Conservation (phyloP, 2,113 vertebrate genomes). For the Rhinogobius similis region DNA sequence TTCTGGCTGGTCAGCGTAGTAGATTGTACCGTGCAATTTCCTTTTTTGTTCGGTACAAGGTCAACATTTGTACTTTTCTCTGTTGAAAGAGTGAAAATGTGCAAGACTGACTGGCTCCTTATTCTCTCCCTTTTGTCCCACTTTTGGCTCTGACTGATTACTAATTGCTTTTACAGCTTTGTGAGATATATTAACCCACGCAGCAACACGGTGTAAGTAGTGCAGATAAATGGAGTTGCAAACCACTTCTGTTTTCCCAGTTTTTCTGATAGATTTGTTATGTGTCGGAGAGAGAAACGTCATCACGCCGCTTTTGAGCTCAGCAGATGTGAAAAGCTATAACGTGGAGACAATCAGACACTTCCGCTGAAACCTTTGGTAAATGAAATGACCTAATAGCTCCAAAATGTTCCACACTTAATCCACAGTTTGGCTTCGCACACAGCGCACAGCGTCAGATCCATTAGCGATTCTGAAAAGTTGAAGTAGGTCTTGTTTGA, state of each 20-base stretch:
- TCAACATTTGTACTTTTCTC: background rate
- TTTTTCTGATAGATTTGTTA: slow-evolving; percentile 48
- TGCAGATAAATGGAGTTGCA: slow-evolving; percentile 35
- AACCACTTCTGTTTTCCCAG: slow-evolving; percentile 25
- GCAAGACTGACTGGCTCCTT: slow-evolving; percentile 25
- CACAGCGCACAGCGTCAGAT: slow-evolving; percentile 16
- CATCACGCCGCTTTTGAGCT: slow-evolving; percentile 52
- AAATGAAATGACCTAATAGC: slow-evolving; percentile 1
- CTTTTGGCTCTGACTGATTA: slow-evolving; percentile 34
- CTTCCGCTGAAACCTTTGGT: background rate
- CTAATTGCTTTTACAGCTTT: slow-evolving; percentile 17
- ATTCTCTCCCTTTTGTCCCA: slow-evolving; percentile 7
- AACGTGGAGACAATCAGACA: slow-evolving; percentile 7
- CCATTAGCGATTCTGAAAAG: slow-evolving; percentile 39
- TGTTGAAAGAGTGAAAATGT: background rate
- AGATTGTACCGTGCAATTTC: background rate
- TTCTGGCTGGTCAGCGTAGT: background rate
- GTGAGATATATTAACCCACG: slow-evolving; percentile 18
- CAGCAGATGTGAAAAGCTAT: slow-evolving; percentile 13
- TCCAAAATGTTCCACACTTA: slow-evolving; percentile 8
- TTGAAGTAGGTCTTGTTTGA: slow-evolving; percentile 52
- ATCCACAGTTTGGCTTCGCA: slow-evolving; percentile 3
- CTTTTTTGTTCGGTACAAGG: slow-evolving; percentile 7
- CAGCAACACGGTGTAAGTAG: slow-evolving; percentile 30
- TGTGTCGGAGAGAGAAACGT: slow-evolving; percentile 37